Evolutionary conservation across 2,113 vertebrate species (phyloP), one percentile per base, ranked within the genome.

Genomic region (Silurus glanis): DNA sequence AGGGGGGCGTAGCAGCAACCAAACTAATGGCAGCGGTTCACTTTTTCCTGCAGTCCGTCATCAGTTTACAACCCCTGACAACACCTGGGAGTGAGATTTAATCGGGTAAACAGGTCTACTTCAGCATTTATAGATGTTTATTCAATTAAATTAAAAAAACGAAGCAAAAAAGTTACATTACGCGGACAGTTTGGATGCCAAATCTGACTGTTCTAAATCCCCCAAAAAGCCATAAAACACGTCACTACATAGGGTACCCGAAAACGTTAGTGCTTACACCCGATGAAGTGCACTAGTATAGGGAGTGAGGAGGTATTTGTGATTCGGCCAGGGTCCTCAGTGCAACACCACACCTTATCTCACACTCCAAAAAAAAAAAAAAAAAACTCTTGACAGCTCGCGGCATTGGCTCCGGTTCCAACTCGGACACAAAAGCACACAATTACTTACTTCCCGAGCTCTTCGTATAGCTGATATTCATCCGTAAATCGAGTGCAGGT

Each of bases 401-500:
- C 37, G 37, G 37, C 2, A 37, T 2, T 37, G 37, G 2, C 37
- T 37, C 37, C 37, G 37, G 37, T 37, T 37, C 37, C 37, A 37
- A 37, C 37, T 37, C 16, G 25, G 9, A n/a, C 10, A 12, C 51
- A 59, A 80, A 80, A 28, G 10, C 28, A 78, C 7, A 83, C 25
- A 13, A 94, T 37, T 66, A 89, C 97, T 97, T 95, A 98, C 97
- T 98, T 98, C 91, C 97, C 97, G 93, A 98, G 97, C 94, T 98
- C 97, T 94, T 98, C 97, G 91, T 97, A 98, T 6, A 98, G 96
- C 96, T 98, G 97, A 91, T 95, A 98, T 84, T 98, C 97, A 93
- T 98, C 97, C 76, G 97, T 98, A 93, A 98, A 98, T 90, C 97
- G 95, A 90, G 97, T 98, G 91, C 97, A 98, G 95, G 96, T 97